Conservation (phyloP, 2,888 invertebrate genomes). For the Ophion obscuratus region DNA sequence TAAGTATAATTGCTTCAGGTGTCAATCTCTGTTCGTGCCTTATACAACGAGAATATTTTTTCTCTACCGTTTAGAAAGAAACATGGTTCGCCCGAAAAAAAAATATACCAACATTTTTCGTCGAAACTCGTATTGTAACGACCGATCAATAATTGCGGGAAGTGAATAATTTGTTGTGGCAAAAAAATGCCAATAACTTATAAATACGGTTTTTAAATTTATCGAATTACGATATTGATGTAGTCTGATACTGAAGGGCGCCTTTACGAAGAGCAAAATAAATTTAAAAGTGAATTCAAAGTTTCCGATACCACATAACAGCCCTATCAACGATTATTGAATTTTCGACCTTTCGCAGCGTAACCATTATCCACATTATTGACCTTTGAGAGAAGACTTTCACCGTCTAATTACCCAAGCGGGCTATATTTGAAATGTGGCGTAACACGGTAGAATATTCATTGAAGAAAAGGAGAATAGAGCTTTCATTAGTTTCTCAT, state of each 20-base stretch:
- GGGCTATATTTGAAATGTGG: neutral
- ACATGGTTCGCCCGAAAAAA: too few relatives aligned
- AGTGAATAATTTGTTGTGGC: neutral
- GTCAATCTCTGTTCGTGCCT: too few relatives aligned
- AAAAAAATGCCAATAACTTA: neutral
- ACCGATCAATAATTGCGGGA: neutral
- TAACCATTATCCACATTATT: neutral
- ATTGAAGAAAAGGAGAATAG: neutral
- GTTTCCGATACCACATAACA: neutral
- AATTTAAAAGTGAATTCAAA: neutral
- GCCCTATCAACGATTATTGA: neutral
- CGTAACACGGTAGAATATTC: too few relatives aligned
- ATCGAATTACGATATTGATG: neutral
- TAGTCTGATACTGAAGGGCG: neutral
- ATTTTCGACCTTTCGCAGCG: neutral
- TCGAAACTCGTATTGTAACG: neutral
- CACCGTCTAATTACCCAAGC: neutral
- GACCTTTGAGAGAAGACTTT: neutral
- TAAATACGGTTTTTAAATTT: neutral
- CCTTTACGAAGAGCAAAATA: neutral
- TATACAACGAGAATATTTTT: too few relatives aligned
- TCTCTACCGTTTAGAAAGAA: too few relatives aligned
- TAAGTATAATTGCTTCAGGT: too few relatives aligned
- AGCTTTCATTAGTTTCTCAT: neutral
- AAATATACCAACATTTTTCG: neutral